Evolutionary conservation across 2,797 vertebrate species (phyloP).

Genomic region (Zenarchopterus dispar): DNA sequence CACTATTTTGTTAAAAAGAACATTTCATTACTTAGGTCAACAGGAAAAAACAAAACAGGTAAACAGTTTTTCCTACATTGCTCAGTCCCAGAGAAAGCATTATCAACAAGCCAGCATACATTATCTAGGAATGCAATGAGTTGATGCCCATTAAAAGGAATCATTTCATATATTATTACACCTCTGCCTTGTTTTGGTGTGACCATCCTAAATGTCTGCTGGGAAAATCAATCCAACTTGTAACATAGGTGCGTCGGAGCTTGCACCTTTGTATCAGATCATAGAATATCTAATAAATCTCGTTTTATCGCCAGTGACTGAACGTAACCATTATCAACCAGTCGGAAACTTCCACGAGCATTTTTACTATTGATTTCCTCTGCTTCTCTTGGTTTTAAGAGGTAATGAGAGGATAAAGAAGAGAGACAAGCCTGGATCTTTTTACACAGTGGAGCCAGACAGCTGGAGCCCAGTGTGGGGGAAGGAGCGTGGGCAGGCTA

Average conservation of each 20-base stretch:
- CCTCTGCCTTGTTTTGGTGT: too few species aligned
- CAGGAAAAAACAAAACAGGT: too few species aligned
- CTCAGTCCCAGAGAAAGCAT: too few species aligned
- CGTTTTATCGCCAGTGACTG: conserved; percentile 33
- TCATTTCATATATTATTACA: neutral
- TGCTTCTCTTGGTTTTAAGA: conserved; percentile 71
- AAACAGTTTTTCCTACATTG: too few species aligned
- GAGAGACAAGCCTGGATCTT: conserved; percentile 77
- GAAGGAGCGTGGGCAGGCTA: conserved; percentile 63
- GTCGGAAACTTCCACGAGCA: conserved; percentile 66
- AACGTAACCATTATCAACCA: conserved; percentile 53
- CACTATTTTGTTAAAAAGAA: too few species aligned
- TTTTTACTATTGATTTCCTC: conserved; percentile 71
- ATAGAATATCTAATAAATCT: conserved; percentile 19
- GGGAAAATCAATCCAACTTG: conserved; percentile 3
- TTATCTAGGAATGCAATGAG: too few species aligned
- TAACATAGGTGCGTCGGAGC: conserved; percentile 11
- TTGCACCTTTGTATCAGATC: conserved; percentile 5
- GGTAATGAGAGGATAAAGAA: conserved; percentile 70
- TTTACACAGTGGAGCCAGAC: conserved; percentile 81
- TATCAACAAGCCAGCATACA: too few species aligned
- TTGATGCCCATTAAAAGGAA: neutral
- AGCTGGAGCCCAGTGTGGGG: conserved; percentile 74
- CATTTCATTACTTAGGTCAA: too few species aligned
- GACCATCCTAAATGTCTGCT: neutral